Base-by-base conservation (phyloP, 2,113 vertebrate genomes). In the Hydrochoerus hydrochaeris region DNA sequence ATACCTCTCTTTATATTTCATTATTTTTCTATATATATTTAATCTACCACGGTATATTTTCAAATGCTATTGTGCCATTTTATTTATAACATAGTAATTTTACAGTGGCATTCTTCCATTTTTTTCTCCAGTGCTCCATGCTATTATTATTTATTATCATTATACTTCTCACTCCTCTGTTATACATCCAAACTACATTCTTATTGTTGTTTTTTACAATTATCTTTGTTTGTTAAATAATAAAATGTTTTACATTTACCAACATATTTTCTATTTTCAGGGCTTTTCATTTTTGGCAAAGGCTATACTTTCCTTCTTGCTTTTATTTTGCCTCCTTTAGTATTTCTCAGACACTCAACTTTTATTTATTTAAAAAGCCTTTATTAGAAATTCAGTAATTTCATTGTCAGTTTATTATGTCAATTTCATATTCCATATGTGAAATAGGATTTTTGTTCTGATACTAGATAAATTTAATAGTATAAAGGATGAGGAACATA, bases 361-460 rank as follows among this genome's bases (percentile, higher is more conserved):
- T 94, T 86, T 26, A 77, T 88, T 65, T 82, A 20, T 90, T 73
- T 54, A 7, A 67, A 85, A 77, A 81, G 22, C 26, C 4, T 95
- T 75, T 85, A 71, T 92, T 77, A 77, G 4, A 20, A 6, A 28
- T 90, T 88, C 52, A 49, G 81, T 85, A 85, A 92, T 93, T 67
- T 67, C 32, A 35, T 67, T 67, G 57, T 58, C 57, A 58, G 57
- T 94, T 67, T 9, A 73, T 52, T 69, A 41, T 73, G 24, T 88
- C 78, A 35, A 7, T 75, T 87, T 83, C 46, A 82, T 35, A 16
- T 32, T 67, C 35, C 16, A 8, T 67, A 16, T 63, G 11, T 35
- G 30, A 65, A 65, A 65, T 26, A 97, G 8, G n/a, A 62, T 41
- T 82, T 90, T n/a, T 71, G 14, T 90, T 46, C 20, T 16, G 84